Percentiles rank a stretch among this genome's conserved stretches.
Conservation (phyloP, 1,140 invertebrate genomes). For the Drosophila quadrilineata region DNA sequence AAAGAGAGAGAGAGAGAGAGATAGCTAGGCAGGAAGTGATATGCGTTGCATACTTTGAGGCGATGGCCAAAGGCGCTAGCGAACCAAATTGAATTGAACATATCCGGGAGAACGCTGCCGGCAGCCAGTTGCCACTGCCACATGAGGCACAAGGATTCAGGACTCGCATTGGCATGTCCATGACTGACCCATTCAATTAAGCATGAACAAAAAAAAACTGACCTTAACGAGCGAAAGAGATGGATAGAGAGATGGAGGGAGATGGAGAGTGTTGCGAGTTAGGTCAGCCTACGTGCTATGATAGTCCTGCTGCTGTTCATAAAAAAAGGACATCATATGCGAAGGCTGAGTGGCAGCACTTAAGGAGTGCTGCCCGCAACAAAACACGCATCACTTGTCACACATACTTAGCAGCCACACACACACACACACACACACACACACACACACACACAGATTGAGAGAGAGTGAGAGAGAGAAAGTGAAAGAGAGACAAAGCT, state of each 20-base stretch:
- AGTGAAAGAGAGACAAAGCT: neutral
- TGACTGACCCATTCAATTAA: slow-evolving; percentile 81
- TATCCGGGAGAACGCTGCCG: slow-evolving; percentile 47
- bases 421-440: neutral
- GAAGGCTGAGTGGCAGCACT: slow-evolving; percentile 52
- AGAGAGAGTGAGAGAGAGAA: neutral
- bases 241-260: neutral
- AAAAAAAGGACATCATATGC: slow-evolving; percentile 67
- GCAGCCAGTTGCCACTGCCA: slow-evolving; percentile 54
- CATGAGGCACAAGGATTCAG: slow-evolving; percentile 49
- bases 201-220: slow-evolving; percentile 67
- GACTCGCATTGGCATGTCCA: slow-evolving; percentile 35
- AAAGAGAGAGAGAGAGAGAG: too few relatives aligned
- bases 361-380: slow-evolving; percentile 77
- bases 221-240: neutral
- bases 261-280: neutral
- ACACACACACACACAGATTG: neutral
- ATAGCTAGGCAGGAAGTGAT: too few relatives aligned
- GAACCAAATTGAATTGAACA: slow-evolving; percentile 77
- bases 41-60: slow-evolving; percentile 1
- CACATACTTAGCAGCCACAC: slow-evolving; percentile 57
- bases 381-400: slow-evolving; percentile 81
- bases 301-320: slow-evolving; percentile 24
- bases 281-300: slow-evolving; percentile 33
- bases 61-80: neutral